Evolutionary conservation across 2,888 invertebrate species (phyloP).

Genomic region (Cryptophagus acutangulus): DNA sequence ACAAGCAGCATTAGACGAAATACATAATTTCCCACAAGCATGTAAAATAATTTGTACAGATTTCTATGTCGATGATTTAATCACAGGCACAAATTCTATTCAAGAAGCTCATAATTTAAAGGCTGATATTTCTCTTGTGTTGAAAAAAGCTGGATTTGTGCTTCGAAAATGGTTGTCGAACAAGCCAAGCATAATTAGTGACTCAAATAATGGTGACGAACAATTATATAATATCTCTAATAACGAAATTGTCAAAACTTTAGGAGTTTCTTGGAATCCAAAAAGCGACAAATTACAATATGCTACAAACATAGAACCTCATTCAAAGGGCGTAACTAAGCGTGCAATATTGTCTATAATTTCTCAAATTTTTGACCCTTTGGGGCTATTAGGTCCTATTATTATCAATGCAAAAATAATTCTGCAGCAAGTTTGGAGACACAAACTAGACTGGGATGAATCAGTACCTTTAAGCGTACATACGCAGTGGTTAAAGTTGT

Average conservation of each 20-base stretch:
- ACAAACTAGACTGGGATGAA: too few relatives aligned
- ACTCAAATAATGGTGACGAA: too few relatives aligned
- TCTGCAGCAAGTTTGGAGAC: too few relatives aligned
- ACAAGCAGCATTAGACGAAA: conserved; percentile 28
- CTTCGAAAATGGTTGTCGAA: too few relatives aligned
- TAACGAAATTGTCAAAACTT: conserved; percentile 11
- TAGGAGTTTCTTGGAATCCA: conserved; percentile 15
- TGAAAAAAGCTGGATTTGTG: too few relatives aligned
- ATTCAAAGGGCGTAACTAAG: too few relatives aligned
- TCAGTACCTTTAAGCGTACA: too few relatives aligned
- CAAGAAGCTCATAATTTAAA: conserved; percentile 8
- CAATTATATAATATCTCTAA: not conserved
- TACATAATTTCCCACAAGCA: conserved; percentile 15
- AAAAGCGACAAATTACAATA: conserved; percentile 12
- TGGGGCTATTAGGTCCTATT: not conserved
- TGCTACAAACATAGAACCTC: conserved; percentile 2
- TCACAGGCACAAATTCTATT: conserved; percentile 5
- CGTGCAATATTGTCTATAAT: conserved; percentile 9
- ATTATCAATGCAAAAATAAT: too few relatives aligned
- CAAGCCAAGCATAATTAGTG: too few relatives aligned
- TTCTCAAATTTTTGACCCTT: conserved; percentile 9
- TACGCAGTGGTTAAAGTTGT: too few relatives aligned
- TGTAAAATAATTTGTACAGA: conserved; percentile 32
- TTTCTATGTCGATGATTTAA: conserved; percentile 16
- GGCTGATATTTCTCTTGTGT: too few relatives aligned